Evolutionary conservation across 2,888 invertebrate genomes (phyloP).

Genomic region (Acleris emargana): DNA sequence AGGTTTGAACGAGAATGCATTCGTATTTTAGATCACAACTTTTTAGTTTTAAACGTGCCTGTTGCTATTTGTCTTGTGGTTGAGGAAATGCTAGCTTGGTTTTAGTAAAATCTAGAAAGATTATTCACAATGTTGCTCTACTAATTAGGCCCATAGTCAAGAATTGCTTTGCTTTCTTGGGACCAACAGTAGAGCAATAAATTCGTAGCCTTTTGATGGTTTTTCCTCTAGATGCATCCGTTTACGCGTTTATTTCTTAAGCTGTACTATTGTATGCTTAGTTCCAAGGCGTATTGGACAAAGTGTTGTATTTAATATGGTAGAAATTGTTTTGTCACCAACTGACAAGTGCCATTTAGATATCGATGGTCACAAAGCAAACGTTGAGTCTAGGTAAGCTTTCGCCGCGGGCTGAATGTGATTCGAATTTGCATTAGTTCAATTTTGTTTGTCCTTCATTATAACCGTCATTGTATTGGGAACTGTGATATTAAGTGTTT

Average conservation of each 20-base stretch:
- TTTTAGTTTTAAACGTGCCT: too few species aligned
- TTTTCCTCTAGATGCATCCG: background rate
- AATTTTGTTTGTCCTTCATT: constrained; percentile 49
- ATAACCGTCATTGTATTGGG: constrained; percentile 71
- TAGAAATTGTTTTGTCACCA: constrained; percentile 76
- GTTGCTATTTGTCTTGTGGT: too few species aligned
- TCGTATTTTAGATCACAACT: too few species aligned
- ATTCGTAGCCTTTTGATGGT: background rate
- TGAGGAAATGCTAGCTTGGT: too few species aligned
- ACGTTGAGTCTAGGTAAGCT: constrained; percentile 53
- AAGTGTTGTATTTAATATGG: constrained; percentile 44
- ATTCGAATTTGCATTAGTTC: constrained; percentile 51
- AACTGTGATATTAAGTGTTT: constrained; percentile 83
- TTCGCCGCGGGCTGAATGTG: constrained; percentile 51
- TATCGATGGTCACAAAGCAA: constrained; percentile 79
- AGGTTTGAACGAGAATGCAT: too few species aligned
- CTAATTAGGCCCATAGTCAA: too few species aligned
- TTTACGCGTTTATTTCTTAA: background rate
- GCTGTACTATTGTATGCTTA: constrained; percentile 23
- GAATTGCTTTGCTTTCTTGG: too few species aligned
- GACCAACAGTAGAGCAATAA: too few species aligned
- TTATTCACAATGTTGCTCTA: too few species aligned
- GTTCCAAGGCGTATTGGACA: constrained; percentile 4
- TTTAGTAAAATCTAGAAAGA: too few species aligned
- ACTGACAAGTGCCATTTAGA: constrained; percentile 79